These are phyloP conservation scores for Lepeophtheirus nordmannii DNA, from an alignment of 2,888 invertebrate genomes.

Conservation along the genomic window DNA sequence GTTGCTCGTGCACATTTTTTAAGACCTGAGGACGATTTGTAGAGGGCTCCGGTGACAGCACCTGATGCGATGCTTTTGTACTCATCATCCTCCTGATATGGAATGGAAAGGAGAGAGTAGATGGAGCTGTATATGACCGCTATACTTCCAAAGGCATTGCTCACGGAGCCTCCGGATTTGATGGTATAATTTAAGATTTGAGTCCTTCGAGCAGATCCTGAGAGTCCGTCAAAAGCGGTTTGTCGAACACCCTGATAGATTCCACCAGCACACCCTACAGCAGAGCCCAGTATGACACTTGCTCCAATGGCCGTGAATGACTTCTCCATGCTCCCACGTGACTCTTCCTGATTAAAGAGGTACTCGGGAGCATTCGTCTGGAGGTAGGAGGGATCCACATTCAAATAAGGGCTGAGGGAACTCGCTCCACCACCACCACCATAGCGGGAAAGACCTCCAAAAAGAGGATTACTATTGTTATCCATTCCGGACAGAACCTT, in stretches of 20 bases:
- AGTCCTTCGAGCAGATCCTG: slow-evolving; percentile 12
- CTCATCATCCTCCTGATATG: slow-evolving; percentile 16
- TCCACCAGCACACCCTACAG: slow-evolving; percentile 11
- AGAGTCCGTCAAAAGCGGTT: slow-evolving; percentile 6
- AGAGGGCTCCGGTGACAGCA: slow-evolving; percentile 20
- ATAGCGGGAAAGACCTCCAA: background rate
- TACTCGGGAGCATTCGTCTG: slow-evolving; percentile 20
- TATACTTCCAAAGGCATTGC: slow-evolving; percentile 21
- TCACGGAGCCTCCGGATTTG: slow-evolving; percentile 10
- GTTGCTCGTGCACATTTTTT: slow-evolving; percentile 11
- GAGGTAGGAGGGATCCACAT: slow-evolving; percentile 21
- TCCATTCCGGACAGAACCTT: background rate
- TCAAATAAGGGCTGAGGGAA: slow-evolving; percentile 15
- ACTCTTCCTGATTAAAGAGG: slow-evolving; percentile 6
- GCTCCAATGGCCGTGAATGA: slow-evolving; percentile 23
- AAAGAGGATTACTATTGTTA: background rate
- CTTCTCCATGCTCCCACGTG: slow-evolving; percentile 23
- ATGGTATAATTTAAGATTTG: slow-evolving; percentile 21
- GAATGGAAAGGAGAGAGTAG: slow-evolving; percentile 5
- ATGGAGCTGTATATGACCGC: slow-evolving; percentile 17
- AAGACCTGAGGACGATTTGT: slow-evolving; percentile 21
- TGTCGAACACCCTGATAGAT: slow-evolving; percentile 21
- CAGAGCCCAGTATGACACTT: slow-evolving; percentile 13
- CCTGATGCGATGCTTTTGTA: slow-evolving; percentile 3
- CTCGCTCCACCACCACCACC: background rate